Base-by-base conservation (phyloP, 1,140 invertebrate genomes). In the Plutomurus gul region DNA sequence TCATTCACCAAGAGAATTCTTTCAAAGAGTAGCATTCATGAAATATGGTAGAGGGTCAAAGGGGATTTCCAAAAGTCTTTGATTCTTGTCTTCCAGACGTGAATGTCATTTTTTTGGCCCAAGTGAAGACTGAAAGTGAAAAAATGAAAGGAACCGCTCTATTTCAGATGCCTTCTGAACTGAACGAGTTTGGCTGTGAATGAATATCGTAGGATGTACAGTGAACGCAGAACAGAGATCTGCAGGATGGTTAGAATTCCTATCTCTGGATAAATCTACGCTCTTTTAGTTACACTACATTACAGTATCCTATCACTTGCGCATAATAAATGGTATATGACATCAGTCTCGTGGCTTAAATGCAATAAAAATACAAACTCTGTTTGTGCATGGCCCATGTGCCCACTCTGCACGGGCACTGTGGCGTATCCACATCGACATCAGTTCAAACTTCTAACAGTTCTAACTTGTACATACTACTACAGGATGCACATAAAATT, bases 21-120 rank as follows among this genome's bases (percentile, higher is more conserved):
- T 4, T 65, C 27, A 65, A 65, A 65, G 56, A 65, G 27, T 13
- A n/a, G 56, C 56, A 65, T 65, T 36, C 56, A 65, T 36, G 56
- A 65, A 65, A 65, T 65, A 65, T 65, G 56, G 27, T 25, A 65
- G 56, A 33, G 56, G 56, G 56, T 65, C 56, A 65, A 33, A 65
- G 56, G 56, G 27, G 30, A 65, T 65, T 30, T 65, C 1, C n/a
- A 27, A 65, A 65, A 65, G 27, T 65, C 56, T 27, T 65, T 65
- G 56, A 65, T 65, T 65, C 27, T 33, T 65, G 56, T 65, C 56
- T 65, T 65, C 13, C 30, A 30, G 56, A 65, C 56, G 27, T 65
- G 56, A 65, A 65, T 65, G 56, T 65, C 56, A 65, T 65, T 65
- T 65, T 65, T 65, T 65, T n/a, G 25, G n/a, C n/a, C 51, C 36